A percentile compares a stretch with the other conserved stretches of the same genome.
Evolutionary conservation across 1,140 invertebrate species (phyloP).

Genomic region (Lepidurus apus): DNA sequence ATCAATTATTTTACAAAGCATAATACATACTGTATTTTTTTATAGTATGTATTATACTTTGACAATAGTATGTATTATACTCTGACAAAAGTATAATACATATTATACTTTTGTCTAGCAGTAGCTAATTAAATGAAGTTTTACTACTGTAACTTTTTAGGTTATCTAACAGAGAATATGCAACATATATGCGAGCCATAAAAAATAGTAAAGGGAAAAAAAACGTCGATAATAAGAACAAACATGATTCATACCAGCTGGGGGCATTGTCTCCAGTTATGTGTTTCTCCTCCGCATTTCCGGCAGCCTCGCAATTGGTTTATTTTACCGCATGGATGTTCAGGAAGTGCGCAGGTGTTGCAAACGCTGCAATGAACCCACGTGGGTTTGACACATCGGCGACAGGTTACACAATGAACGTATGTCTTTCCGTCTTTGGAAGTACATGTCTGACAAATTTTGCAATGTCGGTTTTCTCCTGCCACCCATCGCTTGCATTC

Average conservation of each 20-base stretch:
- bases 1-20: too few relatives aligned
- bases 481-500: slow-evolving; percentile 64
- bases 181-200: neutral
- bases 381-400: slow-evolving; percentile 73
- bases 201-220: neutral
- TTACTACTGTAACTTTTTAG: too few relatives aligned
- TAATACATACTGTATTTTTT: too few relatives aligned
- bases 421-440: slow-evolving; percentile 76
- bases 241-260: neutral
- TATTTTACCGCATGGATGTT: slow-evolving; percentile 52
- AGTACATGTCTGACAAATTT: slow-evolving; percentile 63
- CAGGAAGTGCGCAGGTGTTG: slow-evolving; percentile 56
- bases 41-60: too few relatives aligned
- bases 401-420: slow-evolving; percentile 66
- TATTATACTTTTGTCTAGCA: too few relatives aligned
- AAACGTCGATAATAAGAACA: neutral
- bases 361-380: slow-evolving; percentile 73
- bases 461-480: slow-evolving; percentile 67
- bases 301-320: neutral
- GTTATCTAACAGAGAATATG: neutral
- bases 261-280: slow-evolving; percentile 3
- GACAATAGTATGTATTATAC: too few relatives aligned
- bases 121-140: too few relatives aligned
- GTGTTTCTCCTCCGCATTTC: neutral
- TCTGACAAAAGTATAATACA: too few relatives aligned